These are phyloP conservation scores for Ypsolopha sequella DNA, from an alignment of 2,888 invertebrate species.

Conservation along the genomic window DNA sequence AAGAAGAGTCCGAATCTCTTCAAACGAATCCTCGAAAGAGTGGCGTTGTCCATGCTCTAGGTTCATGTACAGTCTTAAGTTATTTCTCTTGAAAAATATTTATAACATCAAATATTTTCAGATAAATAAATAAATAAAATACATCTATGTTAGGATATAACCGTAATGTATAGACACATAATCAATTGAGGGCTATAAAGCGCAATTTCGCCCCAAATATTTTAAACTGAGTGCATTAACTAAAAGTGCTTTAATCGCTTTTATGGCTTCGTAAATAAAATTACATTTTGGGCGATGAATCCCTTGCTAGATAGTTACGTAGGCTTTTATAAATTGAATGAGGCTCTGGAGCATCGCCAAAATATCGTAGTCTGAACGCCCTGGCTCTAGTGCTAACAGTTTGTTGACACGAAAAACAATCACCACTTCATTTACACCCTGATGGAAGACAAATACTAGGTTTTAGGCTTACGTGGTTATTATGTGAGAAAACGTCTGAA, in stretches of 20 bases:
- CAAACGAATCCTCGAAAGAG: too few species aligned
- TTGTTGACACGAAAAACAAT: constrained; percentile 25
- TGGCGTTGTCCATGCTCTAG: too few species aligned
- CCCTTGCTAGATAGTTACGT: constrained; percentile 27
- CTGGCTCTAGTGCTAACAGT: constrained; percentile 1
- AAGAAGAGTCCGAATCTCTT: too few species aligned
- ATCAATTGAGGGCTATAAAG: background rate
- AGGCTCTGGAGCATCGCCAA: constrained; percentile 38
- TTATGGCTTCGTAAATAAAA: constrained; percentile 19
- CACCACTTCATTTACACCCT: background rate
- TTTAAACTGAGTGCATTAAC: constrained; percentile 24
- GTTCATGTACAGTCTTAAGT: too few species aligned
- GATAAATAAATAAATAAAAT: too few species aligned
- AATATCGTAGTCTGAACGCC: constrained; percentile 7
- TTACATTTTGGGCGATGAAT: constrained; percentile 5
- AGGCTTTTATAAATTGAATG: constrained; percentile 31
- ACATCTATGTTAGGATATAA: background rate
- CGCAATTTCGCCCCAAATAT: background rate
- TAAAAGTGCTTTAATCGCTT: constrained; percentile 33
- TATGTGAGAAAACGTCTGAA: too few species aligned
- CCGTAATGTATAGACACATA: background rate
- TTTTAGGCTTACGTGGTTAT: too few species aligned
- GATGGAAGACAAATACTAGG: too few species aligned
- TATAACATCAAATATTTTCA: too few species aligned
- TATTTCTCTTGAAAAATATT: too few species aligned